Conservation (phyloP, 2,113 vertebrate species). For the Campylomormyrus tamandua region DNA sequence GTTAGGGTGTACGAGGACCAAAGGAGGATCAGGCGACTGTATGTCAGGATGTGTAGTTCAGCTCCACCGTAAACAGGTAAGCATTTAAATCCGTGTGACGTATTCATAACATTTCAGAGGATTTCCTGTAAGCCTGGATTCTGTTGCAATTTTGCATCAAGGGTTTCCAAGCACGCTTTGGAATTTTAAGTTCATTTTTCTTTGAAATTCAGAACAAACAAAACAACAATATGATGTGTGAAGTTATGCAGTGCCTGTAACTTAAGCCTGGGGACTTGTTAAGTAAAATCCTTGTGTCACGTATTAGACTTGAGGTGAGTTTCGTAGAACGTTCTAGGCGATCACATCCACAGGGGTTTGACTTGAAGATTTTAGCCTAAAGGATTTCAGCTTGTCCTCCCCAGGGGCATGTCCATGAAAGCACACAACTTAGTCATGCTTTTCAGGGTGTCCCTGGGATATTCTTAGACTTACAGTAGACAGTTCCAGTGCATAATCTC, state of each 20-base stretch:
- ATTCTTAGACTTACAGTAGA: background rate
- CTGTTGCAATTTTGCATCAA: background rate
- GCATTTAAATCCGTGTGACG: background rate
- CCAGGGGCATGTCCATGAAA: background rate
- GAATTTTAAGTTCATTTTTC: background rate
- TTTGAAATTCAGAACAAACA: background rate
- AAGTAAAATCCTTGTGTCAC: background rate
- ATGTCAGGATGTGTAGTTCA: background rate
- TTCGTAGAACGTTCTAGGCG: background rate
- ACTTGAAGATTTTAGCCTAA: background rate
- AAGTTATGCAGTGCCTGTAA: background rate
- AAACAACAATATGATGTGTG: background rate
- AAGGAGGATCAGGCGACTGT: background rate
- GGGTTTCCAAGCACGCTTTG: background rate
- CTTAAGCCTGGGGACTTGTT: background rate
- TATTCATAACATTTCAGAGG: background rate
- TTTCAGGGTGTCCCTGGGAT: background rate
- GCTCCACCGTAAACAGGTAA: background rate
- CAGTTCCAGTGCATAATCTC: background rate
- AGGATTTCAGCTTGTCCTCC: background rate
- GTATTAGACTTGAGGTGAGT: background rate
- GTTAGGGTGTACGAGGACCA: too few relatives aligned
- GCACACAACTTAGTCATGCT: background rate
- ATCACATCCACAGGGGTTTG: background rate
- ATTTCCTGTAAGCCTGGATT: background rate